Conservation (phyloP, 2,797 vertebrate species). For the Cephalopachus bancanus region DNA sequence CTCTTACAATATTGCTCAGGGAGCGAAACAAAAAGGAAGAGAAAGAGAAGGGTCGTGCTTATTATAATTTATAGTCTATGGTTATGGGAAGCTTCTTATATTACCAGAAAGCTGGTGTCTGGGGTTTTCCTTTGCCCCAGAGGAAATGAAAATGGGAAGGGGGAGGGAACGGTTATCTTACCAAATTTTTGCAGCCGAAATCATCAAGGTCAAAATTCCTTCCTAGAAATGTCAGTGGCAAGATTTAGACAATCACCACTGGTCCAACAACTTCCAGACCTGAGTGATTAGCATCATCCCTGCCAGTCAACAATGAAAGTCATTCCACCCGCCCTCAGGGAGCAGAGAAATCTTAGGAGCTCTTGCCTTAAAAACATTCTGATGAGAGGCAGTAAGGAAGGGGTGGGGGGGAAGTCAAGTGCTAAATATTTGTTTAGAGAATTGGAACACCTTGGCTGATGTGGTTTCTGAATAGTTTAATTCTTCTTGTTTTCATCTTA, state of each 20-base stretch:
- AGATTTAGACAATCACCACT: constrained; percentile 74
- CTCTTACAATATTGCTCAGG: constrained; percentile 80
- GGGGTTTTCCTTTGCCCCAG: constrained; percentile 84
- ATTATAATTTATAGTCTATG: constrained; percentile 80
- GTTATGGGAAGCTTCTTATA: constrained; percentile 85
- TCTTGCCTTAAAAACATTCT: constrained; percentile 30
- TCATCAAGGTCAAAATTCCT: constrained; percentile 82
- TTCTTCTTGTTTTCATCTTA: constrained; percentile 33
- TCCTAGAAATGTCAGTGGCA: constrained; percentile 82
- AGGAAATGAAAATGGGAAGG: constrained; percentile 74
- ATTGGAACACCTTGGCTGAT: background rate
- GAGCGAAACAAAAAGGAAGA: constrained; percentile 86
- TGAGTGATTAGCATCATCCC: constrained; percentile 30
- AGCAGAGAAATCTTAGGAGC: background rate
- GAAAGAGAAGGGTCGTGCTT: constrained; percentile 81
- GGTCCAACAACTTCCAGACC: constrained; percentile 48
- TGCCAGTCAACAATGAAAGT: background rate
- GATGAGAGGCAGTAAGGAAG: constrained; percentile 21
- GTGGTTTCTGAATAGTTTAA: constrained; percentile 12
- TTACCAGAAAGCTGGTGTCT: constrained; percentile 85
- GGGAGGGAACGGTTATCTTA: constrained; percentile 67
- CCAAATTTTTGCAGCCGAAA: constrained; percentile 77
- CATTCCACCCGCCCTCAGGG: background rate
- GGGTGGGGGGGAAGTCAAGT: background rate
- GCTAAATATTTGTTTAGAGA: background rate